Percentiles rank a stretch among this genome's conserved stretches.
These are phyloP conservation scores for Condylura cristata DNA, from an alignment of 2,113 vertebrate species.

Conservation along the genomic window DNA sequence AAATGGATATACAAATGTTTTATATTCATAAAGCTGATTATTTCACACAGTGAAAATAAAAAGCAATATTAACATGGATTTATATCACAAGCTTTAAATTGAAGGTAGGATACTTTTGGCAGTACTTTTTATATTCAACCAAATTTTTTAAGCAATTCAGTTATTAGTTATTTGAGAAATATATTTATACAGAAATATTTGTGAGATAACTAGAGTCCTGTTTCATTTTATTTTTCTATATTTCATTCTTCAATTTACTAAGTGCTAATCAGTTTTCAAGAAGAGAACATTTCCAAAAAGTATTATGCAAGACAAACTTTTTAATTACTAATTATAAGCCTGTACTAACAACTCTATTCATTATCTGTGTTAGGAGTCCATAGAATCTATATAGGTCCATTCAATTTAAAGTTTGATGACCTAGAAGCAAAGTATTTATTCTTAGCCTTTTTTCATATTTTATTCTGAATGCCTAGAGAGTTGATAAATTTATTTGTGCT, in stretches of 20 bases:
- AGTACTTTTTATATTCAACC: background rate
- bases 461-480: conserved; percentile 28
- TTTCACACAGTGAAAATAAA: background rate
- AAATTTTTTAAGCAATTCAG: background rate
- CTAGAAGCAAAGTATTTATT: conserved; percentile 8
- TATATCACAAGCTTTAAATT: background rate
- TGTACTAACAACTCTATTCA: background rate
- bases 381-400: background rate
- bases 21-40: background rate
- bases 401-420: background rate
- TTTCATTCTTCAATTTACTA: background rate
- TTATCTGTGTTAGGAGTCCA: background rate
- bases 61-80: background rate
- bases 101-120: background rate
- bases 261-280: background rate
- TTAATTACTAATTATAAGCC: background rate
- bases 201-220: background rate
- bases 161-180: background rate
- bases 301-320: background rate
- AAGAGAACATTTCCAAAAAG: conserved; percentile 35
- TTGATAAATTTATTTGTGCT: background rate
- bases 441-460: conserved; percentile 7
- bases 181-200: background rate
- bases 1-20: background rate
- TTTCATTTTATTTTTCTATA: background rate